A percentile compares a stretch with the other conserved stretches of the same genome.
Conservation (phyloP, 2,797 vertebrate genomes). For the Pampus argenteus region DNA sequence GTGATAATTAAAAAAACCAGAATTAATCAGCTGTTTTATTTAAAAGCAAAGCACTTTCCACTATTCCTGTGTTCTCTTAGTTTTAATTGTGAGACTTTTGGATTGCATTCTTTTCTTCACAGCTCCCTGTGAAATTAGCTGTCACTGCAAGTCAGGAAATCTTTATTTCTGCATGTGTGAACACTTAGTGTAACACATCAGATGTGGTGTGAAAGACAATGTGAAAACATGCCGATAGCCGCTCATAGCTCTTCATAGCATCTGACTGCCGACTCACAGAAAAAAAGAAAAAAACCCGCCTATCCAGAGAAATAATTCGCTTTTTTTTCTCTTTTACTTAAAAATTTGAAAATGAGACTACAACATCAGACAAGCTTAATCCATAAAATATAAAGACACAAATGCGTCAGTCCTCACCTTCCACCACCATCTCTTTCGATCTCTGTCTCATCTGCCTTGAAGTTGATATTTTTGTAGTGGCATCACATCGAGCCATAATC, state of each 20-base stretch:
- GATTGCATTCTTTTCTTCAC: slow-evolving; percentile 24
- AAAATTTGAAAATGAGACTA: slow-evolving; percentile 5
- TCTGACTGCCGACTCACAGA: slow-evolving; percentile 20
- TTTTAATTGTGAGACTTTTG: slow-evolving; percentile 22
- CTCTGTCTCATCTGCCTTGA: slow-evolving; percentile 45
- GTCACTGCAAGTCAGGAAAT: slow-evolving; percentile 57
- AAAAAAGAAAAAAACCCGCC: slow-evolving; percentile 6
- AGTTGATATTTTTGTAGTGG: slow-evolving; percentile 68
- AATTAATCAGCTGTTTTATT: not conserved
- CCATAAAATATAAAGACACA: slow-evolving; percentile 21
- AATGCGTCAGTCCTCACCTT: slow-evolving; percentile 10
- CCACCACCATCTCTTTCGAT: slow-evolving; percentile 24
- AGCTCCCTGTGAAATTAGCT: slow-evolving; percentile 49
- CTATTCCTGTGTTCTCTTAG: slow-evolving; percentile 16
- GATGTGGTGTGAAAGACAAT: slow-evolving; percentile 58
- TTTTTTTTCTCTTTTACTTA: not conserved
- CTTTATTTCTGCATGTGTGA: slow-evolving; percentile 61
- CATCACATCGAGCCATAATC: slow-evolving; percentile 72
- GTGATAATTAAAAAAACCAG: not conserved
- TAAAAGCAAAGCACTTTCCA: slow-evolving; percentile 18
- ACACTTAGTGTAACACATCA: slow-evolving; percentile 63
- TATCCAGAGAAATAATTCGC: not conserved
- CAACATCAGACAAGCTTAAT: not conserved
- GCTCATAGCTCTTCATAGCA: slow-evolving; percentile 38
- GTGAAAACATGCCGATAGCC: slow-evolving; percentile 59